Evolutionary conservation across 2,888 invertebrate genomes (phyloP), one percentile per base, ranked within the genome.

Genomic region (Orthosia gothica): DNA sequence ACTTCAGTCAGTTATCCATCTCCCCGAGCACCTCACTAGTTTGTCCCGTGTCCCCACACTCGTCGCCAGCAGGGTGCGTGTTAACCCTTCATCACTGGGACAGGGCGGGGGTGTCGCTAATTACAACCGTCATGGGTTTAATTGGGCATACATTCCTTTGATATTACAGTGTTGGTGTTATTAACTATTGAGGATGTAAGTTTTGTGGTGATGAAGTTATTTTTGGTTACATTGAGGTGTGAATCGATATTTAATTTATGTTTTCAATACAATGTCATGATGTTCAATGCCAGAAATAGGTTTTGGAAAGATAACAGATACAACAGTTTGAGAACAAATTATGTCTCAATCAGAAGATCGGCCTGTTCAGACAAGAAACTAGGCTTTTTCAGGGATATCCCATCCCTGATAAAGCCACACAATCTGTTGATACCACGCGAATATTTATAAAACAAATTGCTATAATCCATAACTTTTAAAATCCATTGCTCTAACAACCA

Each of bases 71-170:
- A 26, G 69, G 58, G 63, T 50, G 58, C 74, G 72, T 79, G 75
- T 67, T 61, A 72, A 67, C 75, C 83, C 74, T 68, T 79, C 64
- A 54, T 82, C 79, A 67, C 49, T 57, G 50, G 47, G 54, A 11
- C 15, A 11, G 13, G 52, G 20, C 32, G 49, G 13, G 23, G 72
- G 49, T 70, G 78, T 20, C 62, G 32, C 70, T 75, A 58, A 62
- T 84, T 75, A 70, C 23, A 32, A 61, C 73, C 76, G 76, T 62
- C 72, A 74, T 65, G 62, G 47, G 61, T 65, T 77, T 77, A 75
- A 83, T 80, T 72, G 62, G 57, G 57, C 70, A 52, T 18, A 62
- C 79, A 55, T 62, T 68, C 54, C 71, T 70, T 63, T 61, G 32
- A 61, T 61, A 69, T 55, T 49, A 59, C 59, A 40, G 3, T 58